Base-by-base conservation (phyloP, 2,113 vertebrate genomes). In the Pimephales promelas region DNA sequence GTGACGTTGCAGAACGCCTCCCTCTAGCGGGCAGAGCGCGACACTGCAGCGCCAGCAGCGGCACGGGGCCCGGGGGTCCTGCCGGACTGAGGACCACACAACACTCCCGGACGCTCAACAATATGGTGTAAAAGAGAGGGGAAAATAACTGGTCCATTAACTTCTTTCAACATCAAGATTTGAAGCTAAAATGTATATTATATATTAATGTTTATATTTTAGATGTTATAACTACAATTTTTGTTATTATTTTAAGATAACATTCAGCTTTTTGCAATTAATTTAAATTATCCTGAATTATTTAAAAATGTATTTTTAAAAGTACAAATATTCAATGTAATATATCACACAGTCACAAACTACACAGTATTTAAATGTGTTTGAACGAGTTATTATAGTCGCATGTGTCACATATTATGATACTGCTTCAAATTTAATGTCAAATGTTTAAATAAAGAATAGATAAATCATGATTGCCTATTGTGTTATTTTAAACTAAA, bases 61-160 rank as follows among this genome's bases (percentile, higher is more conserved):
- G 82, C 62, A 82, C 56, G 14, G 86, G 85, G 88, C 93, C 94
- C 91, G 90, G 93, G 89, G 94, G 92, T 94, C 94, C 94, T 94
- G 93, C 93, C 89, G 94, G 94, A 94, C 94, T 94, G 92, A 90
- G 76, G 79, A 86, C 79, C 20, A 40, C 0, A 76, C 0, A 4
- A n/a, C 10, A 57, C 47, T 0, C 28, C 61, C 34, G 47, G 43
- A 7, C 28, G 79, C 81, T 1, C 26, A 34, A 40, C 22, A 28
- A 36, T n/a, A 11, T n/a, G 18, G 1, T 31, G 3, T 16, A 5
- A 24, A 59, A 74, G 7, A 20, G 28, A 1, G 28, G 10, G 1
- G 11, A 40, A n/a, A 2, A 2, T 6, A 74, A 18, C 31, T 74
- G 20, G 52, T 49, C 52, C 18, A 20, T 54, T 2, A 54, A 7